Evolutionary conservation across 1,140 invertebrate genomes (phyloP).

Genomic region (Bombus confusus): DNA sequence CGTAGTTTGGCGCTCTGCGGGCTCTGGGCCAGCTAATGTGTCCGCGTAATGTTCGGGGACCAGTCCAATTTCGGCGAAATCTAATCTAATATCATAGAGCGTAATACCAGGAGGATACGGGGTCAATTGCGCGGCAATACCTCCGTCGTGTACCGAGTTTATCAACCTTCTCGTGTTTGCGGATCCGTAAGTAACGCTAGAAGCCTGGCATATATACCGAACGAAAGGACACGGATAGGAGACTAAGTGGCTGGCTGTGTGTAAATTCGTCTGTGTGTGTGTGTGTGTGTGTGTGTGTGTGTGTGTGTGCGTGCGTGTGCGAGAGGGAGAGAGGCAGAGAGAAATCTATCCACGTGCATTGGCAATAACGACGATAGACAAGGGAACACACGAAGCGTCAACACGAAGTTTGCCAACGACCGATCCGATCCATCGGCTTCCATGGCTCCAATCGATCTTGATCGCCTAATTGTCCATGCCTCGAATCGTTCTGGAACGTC

Average conservation of each 20-base stretch:
- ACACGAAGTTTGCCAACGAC: slow-evolving; percentile 56
- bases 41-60: slow-evolving; percentile 38
- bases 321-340: background rate
- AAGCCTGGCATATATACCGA: slow-evolving; percentile 13
- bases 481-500: slow-evolving; percentile 35
- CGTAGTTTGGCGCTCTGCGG: too few relatives aligned
- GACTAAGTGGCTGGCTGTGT: background rate
- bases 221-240: background rate
- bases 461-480: slow-evolving; percentile 60
- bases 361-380: slow-evolving; percentile 26
- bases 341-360: slow-evolving; percentile 9
- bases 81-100: slow-evolving; percentile 64
- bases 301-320: too few relatives aligned
- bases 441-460: slow-evolving; percentile 34
- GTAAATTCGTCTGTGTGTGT: background rate
- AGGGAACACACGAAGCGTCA: slow-evolving; percentile 37
- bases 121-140: slow-evolving; percentile 67
- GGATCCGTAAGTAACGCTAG: slow-evolving; percentile 65
- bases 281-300: too few relatives aligned
- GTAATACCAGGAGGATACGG: slow-evolving; percentile 42
- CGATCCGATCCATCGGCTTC: slow-evolving; percentile 32
- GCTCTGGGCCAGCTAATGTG: slow-evolving; percentile 2
- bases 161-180: slow-evolving; percentile 68
- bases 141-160: slow-evolving; percentile 56
- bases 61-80: slow-evolving; percentile 50